Conservation (phyloP, 2,888 invertebrate species). For the Drosophila lutescens region DNA sequence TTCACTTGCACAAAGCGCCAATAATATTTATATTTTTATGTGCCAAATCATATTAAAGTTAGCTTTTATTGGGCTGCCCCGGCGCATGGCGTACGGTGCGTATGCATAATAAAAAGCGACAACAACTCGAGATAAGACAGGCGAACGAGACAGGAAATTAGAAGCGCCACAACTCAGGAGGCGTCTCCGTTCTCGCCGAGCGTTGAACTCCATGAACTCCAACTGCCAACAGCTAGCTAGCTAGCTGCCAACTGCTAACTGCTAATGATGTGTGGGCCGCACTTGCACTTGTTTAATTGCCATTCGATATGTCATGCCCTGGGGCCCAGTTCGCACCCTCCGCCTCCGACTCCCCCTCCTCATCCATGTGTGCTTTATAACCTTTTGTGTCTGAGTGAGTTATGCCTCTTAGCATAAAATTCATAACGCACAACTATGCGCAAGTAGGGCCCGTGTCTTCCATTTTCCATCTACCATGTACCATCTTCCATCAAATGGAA, state of each 20-base stretch:
- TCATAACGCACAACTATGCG: constrained; percentile 59
- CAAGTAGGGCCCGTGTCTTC: constrained; percentile 42
- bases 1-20: constrained; percentile 57
- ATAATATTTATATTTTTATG: constrained; percentile 76
- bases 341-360: not conserved
- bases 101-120: constrained; percentile 75
- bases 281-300: constrained; percentile 62
- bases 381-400: constrained; percentile 73
- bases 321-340: constrained; percentile 25
- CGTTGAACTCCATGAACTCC: constrained; percentile 47
- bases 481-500: constrained; percentile 59
- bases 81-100: constrained; percentile 45
- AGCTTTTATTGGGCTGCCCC: constrained; percentile 56
- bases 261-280: constrained; percentile 50
- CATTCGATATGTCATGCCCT: constrained; percentile 63
- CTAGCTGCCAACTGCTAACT: not conserved
- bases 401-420: constrained; percentile 64
- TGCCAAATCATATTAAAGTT: constrained; percentile 73
- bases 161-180: constrained; percentile 29
- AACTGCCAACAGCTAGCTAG: not conserved
- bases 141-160: constrained; percentile 74
- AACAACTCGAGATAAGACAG: constrained; percentile 64
- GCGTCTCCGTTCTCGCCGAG: constrained; percentile 29
- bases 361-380: constrained; percentile 58
- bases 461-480: not conserved